Base-by-base conservation (phyloP, 1,140 invertebrate species). In the Drepana arcuata region DNA sequence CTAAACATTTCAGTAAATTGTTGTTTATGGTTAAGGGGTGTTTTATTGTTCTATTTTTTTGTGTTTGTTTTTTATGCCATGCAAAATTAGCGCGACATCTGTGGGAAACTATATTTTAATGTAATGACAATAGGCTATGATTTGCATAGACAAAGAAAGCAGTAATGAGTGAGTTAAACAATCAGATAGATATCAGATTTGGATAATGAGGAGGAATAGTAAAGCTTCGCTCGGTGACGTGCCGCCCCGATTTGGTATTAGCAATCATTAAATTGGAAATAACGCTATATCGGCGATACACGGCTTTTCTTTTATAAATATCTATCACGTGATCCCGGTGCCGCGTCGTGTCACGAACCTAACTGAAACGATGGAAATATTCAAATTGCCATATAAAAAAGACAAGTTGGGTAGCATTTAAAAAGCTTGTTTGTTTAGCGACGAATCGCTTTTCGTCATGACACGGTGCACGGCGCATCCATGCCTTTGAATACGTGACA, bases 231-330 rank as follows among this genome's bases (percentile, higher is more conserved):
- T n/a, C n/a, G n/a, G n/a, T 75, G 67, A 78, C 77, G 66, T 78
- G 73, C 62, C 52, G 48, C 46, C 51, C 57, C 73, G 67, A 70
- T 70, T 69, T 70, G 51, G 59, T 73, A 79, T 77, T 78, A 79
- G 74, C 63, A 72, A 77, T 79, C 72, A 81, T 81, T 81, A 81
- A 81, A 81, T 81, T 77, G 77, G 74, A 78, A 75, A 79, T 75
- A 77, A 70, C 70, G 74, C 70, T 72, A 58, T 70, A 78, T 75
- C 60, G 69, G 39, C 65, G 55, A 75, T 77, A 73, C 66, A 65
- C 65, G 57, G 64, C 55, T 70, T 75, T 77, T 75, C 74, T 77
- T 80, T 79, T 75, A 79, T 78, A 78, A 81, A 81, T 81, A 81
- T 68, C 64, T 81, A 64, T 78, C 72, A 77, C 77, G 77, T 81